Evolutionary conservation across 2,113 vertebrate genomes (phyloP).

Genomic region (Peromyscus leucopus): DNA sequence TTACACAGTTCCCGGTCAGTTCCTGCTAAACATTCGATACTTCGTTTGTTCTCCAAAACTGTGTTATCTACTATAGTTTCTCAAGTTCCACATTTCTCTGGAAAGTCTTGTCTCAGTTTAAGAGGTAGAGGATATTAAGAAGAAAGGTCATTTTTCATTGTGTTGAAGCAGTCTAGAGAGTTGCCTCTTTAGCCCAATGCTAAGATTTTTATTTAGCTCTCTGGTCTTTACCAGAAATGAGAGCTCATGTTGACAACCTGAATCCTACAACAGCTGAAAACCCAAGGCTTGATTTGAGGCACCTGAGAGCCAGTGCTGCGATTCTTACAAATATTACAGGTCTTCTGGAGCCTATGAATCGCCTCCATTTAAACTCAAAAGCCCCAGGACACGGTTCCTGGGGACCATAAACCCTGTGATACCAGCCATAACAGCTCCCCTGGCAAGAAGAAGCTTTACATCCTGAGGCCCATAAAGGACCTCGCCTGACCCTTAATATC

Average conservation of each 20-base stretch:
- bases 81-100: neutral
- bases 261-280: neutral
- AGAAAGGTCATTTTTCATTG: neutral
- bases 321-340: conserved; percentile 79
- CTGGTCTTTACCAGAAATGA: neutral
- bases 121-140: neutral
- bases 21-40: neutral
- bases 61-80: neutral
- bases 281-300: neutral
- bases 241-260: conserved; percentile 45
- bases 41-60: neutral
- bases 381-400: conserved; percentile 66
- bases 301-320: conserved; percentile 61
- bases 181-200: neutral
- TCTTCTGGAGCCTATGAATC: conserved; percentile 81
- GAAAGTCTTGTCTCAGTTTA: conserved; percentile 3
- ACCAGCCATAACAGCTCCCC: conserved; percentile 73
- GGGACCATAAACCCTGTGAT: conserved; percentile 78
- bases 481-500: conserved; percentile 72
- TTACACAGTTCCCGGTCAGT: neutral
- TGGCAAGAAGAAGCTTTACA: conserved; percentile 72
- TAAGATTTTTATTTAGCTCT: neutral
- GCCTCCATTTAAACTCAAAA: conserved; percentile 74
- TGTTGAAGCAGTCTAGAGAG: neutral
- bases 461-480: conserved; percentile 63